phyloP scores from a whole-genome alignment of 2,113 vertebrate species.

The Mirounga angustirostris region DNA sequence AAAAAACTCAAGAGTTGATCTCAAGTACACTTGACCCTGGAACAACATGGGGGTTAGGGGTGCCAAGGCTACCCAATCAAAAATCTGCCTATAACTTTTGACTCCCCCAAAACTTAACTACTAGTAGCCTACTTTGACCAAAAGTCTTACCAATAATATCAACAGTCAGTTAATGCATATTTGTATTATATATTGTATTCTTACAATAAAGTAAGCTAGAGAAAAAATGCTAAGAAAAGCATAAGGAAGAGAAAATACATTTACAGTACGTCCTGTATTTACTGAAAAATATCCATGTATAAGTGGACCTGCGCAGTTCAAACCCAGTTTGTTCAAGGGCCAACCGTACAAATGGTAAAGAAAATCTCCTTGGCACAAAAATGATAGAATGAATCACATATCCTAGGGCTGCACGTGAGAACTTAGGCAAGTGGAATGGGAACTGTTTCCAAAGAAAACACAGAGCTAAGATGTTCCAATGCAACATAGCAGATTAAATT shows the following conservation, averaged over 20 bases:
- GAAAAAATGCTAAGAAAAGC: background rate
- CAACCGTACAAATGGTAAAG: background rate
- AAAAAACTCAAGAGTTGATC: constrained; percentile 10
- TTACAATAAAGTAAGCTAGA: background rate
- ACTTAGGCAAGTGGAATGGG: background rate
- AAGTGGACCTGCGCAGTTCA: background rate
- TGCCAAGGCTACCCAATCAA: background rate
- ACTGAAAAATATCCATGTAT: background rate
- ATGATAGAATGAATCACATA: background rate
- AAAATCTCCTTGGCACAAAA: background rate
- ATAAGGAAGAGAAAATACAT: background rate
- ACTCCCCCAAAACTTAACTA: background rate
- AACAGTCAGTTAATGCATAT: background rate
- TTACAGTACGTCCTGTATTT: background rate
- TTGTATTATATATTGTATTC: background rate
- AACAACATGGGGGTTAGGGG: background rate
- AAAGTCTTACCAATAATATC: background rate
- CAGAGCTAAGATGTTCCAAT: background rate
- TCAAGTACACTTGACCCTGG: background rate
- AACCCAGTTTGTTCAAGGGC: background rate
- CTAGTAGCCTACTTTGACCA: background rate
- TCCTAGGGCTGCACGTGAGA: background rate
- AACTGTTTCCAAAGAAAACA: background rate
- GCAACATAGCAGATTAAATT: background rate
- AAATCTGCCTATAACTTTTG: background rate